Conservation (phyloP, 1,140 invertebrate species). For the Drosophila guanche region DNA sequence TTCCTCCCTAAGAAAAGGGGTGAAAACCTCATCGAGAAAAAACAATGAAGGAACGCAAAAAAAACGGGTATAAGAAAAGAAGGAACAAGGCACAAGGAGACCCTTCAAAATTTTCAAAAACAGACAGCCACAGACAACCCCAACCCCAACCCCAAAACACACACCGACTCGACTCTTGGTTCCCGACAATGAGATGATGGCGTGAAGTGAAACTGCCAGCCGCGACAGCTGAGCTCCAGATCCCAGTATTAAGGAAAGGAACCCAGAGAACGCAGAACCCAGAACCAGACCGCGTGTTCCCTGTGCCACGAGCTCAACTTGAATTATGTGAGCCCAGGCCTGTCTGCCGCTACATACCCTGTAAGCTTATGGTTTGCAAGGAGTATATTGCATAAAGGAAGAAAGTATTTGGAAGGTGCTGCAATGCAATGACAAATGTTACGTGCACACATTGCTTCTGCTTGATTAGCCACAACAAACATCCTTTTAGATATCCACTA, state of each 20-base stretch:
- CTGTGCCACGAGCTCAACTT: conserved; percentile 75
- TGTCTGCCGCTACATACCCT: conserved; percentile 34
- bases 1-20: conserved; percentile 42
- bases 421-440: too few relatives aligned
- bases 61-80: conserved; percentile 7
- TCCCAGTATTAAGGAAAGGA: conserved; percentile 12
- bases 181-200: conserved; percentile 27
- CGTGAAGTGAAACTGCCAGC: conserved; percentile 77
- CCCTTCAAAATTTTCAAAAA: conserved; percentile 33
- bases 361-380: too few relatives aligned
- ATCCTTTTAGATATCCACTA: too few relatives aligned
- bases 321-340: conserved; percentile 71
- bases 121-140: conserved; percentile 44
- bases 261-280: conserved; percentile 37
- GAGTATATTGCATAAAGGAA: too few relatives aligned
- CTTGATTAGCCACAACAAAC: too few relatives aligned
- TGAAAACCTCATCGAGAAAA: conserved; percentile 23
- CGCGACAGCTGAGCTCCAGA: conserved; percentile 72
- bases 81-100: conserved; percentile 2
- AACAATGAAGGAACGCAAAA: conserved; percentile 17
- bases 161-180: neutral
- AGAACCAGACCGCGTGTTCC: conserved; percentile 38
- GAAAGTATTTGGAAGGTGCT: too few relatives aligned
- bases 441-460: too few relatives aligned
- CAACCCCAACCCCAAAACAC: conserved; percentile 9